phyloP scores from a whole-genome alignment of 2,888 invertebrate genomes.

The Machimus rusticus region DNA sequence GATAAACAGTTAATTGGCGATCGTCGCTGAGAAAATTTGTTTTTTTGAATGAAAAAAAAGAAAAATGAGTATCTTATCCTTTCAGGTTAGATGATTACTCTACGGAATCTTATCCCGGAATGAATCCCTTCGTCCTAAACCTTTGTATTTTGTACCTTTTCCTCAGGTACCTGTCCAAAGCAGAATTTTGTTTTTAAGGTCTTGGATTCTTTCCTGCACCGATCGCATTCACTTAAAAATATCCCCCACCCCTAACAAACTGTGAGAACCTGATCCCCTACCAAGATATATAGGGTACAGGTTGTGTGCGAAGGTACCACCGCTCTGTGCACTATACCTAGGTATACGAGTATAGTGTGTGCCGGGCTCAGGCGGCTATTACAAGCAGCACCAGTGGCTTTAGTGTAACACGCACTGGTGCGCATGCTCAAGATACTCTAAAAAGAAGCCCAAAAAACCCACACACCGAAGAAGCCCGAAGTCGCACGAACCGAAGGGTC shows the following conservation, averaged over 20 bases:
- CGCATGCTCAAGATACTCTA: conserved; percentile 30
- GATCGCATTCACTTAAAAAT: conserved; percentile 33
- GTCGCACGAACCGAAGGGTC: conserved; percentile 35
- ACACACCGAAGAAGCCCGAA: conserved; percentile 22
- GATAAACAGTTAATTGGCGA: conserved; percentile 12
- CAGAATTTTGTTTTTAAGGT: conserved; percentile 34
- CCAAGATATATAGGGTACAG: conserved; percentile 35
- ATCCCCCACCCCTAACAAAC: conserved; percentile 45
- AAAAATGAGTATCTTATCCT: conserved; percentile 30
- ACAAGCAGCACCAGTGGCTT: conserved; percentile 36
- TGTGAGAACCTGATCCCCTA: conserved; percentile 48
- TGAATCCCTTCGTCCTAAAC: conserved; percentile 65
- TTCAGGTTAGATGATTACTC: conserved; percentile 55
- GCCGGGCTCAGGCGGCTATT: conserved; percentile 12
- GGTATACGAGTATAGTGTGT: conserved; percentile 3
- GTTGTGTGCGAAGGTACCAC: conserved; percentile 23
- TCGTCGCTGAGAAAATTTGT: neutral
- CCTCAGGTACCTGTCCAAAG: conserved; percentile 36
- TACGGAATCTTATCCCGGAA: conserved; percentile 66
- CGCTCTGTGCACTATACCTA: neutral
- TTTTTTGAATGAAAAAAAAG: neutral
- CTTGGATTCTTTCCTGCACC: conserved; percentile 37
- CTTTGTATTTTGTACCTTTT: conserved; percentile 58
- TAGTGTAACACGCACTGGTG: conserved; percentile 38
- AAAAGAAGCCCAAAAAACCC: neutral